Evolutionary conservation across 2,797 vertebrate species (phyloP).

Genomic region (Xenentodon cancila): DNA sequence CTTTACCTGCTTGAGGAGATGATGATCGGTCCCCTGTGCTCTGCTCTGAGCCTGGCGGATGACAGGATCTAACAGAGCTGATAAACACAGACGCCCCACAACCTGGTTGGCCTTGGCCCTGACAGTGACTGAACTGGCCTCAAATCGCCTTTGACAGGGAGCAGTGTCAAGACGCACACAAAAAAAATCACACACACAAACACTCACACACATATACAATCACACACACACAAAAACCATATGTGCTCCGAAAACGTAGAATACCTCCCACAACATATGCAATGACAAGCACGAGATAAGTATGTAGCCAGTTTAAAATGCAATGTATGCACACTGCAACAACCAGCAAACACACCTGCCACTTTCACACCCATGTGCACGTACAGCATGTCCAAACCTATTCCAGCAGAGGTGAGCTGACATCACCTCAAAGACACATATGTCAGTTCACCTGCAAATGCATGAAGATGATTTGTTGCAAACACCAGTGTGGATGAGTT

Average conservation of each 20-base stretch:
- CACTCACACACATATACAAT: slow-evolving; percentile 20
- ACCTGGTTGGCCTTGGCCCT: slow-evolving; percentile 70
- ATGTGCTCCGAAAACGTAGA: slow-evolving; percentile 29
- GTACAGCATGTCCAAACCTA: slow-evolving; percentile 30
- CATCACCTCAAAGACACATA: slow-evolving; percentile 59
- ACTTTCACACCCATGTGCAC: slow-evolving; percentile 8
- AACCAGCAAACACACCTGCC: slow-evolving; percentile 17
- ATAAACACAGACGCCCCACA: slow-evolving; percentile 77
- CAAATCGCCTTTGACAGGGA: slow-evolving; percentile 83
- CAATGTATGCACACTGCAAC: slow-evolving; percentile 12
- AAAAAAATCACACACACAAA: background rate
- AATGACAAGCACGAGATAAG: slow-evolving; percentile 14
- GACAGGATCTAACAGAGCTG: slow-evolving; percentile 80
- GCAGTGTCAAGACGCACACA: slow-evolving; percentile 63
- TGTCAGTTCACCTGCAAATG: slow-evolving; percentile 74
- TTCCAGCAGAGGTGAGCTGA: slow-evolving; percentile 58
- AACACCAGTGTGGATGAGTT: slow-evolving; percentile 25
- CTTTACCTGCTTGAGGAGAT: slow-evolving; percentile 78
- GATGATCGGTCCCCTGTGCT: slow-evolving; percentile 73
- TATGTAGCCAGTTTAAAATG: slow-evolving; percentile 21
- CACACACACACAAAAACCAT: slow-evolving; percentile 23
- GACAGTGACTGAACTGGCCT: slow-evolving; percentile 85
- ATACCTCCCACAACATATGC: background rate
- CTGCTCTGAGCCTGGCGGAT: slow-evolving; percentile 66
- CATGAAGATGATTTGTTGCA: slow-evolving; percentile 44